Evolutionary conservation across 2,888 invertebrate species (phyloP), one percentile per base, ranked within the genome.

Genomic region (Pomacea canaliculata): DNA sequence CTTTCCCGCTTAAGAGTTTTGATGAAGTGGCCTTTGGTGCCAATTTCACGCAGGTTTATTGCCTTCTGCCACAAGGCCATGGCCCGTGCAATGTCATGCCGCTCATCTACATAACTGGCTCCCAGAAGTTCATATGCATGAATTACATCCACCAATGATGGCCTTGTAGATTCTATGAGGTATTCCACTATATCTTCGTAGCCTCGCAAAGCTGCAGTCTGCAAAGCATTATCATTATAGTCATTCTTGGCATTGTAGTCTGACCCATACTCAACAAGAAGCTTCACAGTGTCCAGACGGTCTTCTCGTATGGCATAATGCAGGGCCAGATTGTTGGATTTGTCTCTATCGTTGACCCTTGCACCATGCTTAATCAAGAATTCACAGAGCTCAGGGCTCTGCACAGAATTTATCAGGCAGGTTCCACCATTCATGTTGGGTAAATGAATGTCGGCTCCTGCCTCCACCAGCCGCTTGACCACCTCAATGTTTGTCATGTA

Each of bases 391-490:
- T 94, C 93, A 78, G 94, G 94, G 85, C 95, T 95, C 92, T 97
- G 97, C 81, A 97, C 96, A 2, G 96, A 95, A 92, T 97, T 97
- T 85, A 97, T 97, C 80, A 97, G 93, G 91, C 97, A 97, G 1
- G 97, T 97, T 78, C 97, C 97, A 77, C 97, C 97, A 91, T 96
- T 96, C 90, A 95, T 95, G 92, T 97, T 97, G 9, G 97, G 94
- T 83, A 94, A 94, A 85, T 94, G 93, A 83, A 96, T 94, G 76
- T 91, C 87, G 0, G 91, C 91, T 16, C 89, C 89, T 73, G 90
- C 82, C 37, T 88, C 88, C 7, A 90, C 88, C 9, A 90, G 83
- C 70, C 84, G 88, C 75, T 85, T 87, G 76, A 88, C 87, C 23
- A 87, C 83, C 7, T 86, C 84, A 10, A 86, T 83, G 81, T 89